A percentile compares a stretch with the other conserved stretches of the same genome.
phyloP scores from a whole-genome alignment of 2,888 invertebrate species.

The Lymantria dispar region DNA sequence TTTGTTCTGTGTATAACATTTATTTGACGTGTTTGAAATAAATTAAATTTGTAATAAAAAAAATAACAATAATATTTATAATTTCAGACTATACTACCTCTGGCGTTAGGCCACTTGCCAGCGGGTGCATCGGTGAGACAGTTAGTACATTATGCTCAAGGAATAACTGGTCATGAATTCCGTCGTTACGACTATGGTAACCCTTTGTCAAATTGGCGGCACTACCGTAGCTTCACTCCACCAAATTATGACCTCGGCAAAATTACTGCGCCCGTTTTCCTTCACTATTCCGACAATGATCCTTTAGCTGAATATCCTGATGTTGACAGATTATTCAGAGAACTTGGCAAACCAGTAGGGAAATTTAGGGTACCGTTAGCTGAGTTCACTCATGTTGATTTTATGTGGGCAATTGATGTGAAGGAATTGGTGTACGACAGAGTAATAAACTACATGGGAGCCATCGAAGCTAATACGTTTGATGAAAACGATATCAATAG shows the following conservation, averaged over 20 bases:
- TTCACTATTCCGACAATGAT: conserved; percentile 36
- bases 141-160: conserved; percentile 51
- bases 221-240: conserved; percentile 41
- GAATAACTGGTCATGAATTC: conserved; percentile 38
- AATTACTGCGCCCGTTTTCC: conserved; percentile 39
- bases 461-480: not conserved
- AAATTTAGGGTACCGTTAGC: conserved; percentile 28
- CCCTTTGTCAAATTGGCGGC: conserved; percentile 33
- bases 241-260: conserved; percentile 44
- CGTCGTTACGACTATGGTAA: conserved; percentile 44
- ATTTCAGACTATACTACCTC: conserved; percentile 52
- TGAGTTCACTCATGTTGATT: conserved; percentile 49
- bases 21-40: too few species aligned
- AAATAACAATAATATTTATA: not conserved
- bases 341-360: conserved; percentile 39
- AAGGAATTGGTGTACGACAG: conserved; percentile 34
- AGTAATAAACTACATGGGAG: not conserved
- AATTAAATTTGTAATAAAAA: too few species aligned
- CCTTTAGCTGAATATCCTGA: conserved; percentile 39
- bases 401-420: conserved; percentile 47
- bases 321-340: conserved; percentile 25
- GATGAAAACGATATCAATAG: not conserved
- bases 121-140: conserved; percentile 54
- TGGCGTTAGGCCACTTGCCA: conserved; percentile 48
- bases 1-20: too few species aligned